Evolutionary conservation across 2,888 invertebrate genomes (phyloP).

Genomic region (Trachelus stipa): DNA sequence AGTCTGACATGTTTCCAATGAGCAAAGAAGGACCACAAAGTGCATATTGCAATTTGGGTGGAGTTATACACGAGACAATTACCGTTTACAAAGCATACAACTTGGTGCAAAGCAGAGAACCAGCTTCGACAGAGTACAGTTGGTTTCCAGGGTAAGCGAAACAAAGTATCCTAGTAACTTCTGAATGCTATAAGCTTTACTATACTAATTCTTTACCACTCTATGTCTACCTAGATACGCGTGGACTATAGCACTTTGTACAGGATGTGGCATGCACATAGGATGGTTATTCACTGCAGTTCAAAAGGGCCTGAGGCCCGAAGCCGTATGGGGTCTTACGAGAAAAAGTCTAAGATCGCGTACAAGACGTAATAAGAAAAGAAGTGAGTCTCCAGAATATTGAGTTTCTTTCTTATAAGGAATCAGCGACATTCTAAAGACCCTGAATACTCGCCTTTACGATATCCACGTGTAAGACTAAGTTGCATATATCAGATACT

Average conservation of each 20-base stretch:
- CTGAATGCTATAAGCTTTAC: not conserved
- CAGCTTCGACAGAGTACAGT: conserved; percentile 78
- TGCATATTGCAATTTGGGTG: conserved; percentile 84
- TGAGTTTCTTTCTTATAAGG: not conserved
- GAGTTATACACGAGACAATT: conserved; percentile 84
- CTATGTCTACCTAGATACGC: conserved; percentile 72
- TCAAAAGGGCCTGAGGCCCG: conserved; percentile 72
- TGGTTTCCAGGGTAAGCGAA: conserved; percentile 85
- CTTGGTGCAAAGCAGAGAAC: conserved; percentile 67
- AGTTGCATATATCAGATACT: not conserved
- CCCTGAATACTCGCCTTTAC: not conserved
- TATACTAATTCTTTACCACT: conserved; percentile 6
- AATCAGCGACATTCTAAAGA: not conserved
- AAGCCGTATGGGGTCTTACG: conserved; percentile 79
- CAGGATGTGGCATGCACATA: conserved; percentile 75
- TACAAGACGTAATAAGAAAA: not conserved
- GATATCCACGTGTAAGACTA: not conserved
- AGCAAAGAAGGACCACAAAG: conserved; percentile 83
- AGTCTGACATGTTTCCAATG: conserved; percentile 82
- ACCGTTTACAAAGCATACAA: conserved; percentile 73
- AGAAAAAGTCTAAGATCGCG: conserved; percentile 66
- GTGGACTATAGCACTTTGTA: conserved; percentile 83
- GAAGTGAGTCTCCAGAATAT: not conserved
- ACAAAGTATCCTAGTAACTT: not conserved
- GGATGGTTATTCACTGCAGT: conserved; percentile 86